Evolutionary conservation across 2,113 vertebrate genomes (phyloP).

Genomic region (Galbula dea): DNA sequence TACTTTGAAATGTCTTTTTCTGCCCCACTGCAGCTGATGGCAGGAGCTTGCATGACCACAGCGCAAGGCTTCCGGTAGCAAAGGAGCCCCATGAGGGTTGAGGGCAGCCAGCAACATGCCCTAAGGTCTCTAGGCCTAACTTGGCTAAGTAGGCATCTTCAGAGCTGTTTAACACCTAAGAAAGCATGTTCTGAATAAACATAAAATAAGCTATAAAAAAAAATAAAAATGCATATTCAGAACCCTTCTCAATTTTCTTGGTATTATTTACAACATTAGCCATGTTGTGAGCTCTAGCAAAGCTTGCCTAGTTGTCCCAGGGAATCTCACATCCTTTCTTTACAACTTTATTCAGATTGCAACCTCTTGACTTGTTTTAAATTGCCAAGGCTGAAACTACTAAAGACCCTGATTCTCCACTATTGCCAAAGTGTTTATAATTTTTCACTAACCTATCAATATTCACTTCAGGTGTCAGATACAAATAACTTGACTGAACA

Average conservation of each 20-base stretch:
- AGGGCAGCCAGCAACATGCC: accelerated
- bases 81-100: background rate
- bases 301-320: background rate
- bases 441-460: background rate
- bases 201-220: background rate
- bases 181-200: background rate
- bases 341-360: background rate
- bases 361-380: background rate
- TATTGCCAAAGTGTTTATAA: background rate
- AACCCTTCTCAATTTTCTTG: background rate
- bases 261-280: background rate
- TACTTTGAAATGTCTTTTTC: background rate
- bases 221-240: background rate
- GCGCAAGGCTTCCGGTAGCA: accelerated
- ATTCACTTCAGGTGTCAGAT: background rate
- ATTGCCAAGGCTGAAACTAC: background rate
- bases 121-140: accelerated
- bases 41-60: accelerated
- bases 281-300: background rate
- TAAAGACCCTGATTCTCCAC: background rate
- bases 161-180: background rate
- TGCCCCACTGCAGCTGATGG: accelerated
- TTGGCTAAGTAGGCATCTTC: background rate
- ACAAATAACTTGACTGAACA: background rate
- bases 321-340: background rate